phyloP scores from a whole-genome alignment of 2,113 vertebrate species.

The Morone chrysops region DNA sequence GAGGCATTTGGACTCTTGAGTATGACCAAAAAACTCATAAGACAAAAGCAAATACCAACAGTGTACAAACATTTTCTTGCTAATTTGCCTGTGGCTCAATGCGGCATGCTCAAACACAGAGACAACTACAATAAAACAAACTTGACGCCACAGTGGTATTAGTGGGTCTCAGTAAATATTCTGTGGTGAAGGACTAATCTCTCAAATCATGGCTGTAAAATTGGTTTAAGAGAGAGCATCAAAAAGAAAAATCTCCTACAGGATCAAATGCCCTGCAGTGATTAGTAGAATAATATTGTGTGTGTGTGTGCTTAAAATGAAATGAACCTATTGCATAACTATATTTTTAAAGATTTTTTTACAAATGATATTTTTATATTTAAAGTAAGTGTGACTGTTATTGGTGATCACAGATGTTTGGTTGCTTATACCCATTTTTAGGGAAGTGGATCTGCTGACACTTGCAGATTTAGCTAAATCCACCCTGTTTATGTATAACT shows the following conservation, averaged over 20 bases:
- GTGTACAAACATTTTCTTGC: slow-evolving; percentile 40
- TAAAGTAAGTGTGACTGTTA: slow-evolving; percentile 14
- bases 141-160: slow-evolving; percentile 49
- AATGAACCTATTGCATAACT: neutral
- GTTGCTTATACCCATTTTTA: slow-evolving; percentile 42
- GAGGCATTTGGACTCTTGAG: slow-evolving; percentile 15
- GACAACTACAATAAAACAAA: slow-evolving; percentile 52
- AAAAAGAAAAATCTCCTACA: slow-evolving; percentile 2
- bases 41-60: slow-evolving; percentile 34
- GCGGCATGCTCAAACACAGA: slow-evolving; percentile 37
- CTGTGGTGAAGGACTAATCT: slow-evolving; percentile 44
- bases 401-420: slow-evolving; percentile 42
- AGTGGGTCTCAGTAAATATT: slow-evolving; percentile 45
- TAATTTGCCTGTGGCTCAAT: slow-evolving; percentile 55
- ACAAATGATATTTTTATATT: neutral
- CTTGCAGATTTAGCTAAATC: slow-evolving; percentile 49
- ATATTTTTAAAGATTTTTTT: slow-evolving; percentile 1
- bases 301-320: neutral
- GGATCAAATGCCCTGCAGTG: slow-evolving; percentile 11
- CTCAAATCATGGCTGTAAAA: slow-evolving; percentile 27
- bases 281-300: neutral
- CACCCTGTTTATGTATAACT: slow-evolving; percentile 49
- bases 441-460: slow-evolving; percentile 76
- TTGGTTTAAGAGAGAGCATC: slow-evolving; percentile 9
- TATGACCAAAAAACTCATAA: slow-evolving; percentile 24